A percentile compares a stretch with the other conserved stretches of the same genome.
Conservation (phyloP, 1,140 invertebrate species). For the Saccostrea echinata region DNA sequence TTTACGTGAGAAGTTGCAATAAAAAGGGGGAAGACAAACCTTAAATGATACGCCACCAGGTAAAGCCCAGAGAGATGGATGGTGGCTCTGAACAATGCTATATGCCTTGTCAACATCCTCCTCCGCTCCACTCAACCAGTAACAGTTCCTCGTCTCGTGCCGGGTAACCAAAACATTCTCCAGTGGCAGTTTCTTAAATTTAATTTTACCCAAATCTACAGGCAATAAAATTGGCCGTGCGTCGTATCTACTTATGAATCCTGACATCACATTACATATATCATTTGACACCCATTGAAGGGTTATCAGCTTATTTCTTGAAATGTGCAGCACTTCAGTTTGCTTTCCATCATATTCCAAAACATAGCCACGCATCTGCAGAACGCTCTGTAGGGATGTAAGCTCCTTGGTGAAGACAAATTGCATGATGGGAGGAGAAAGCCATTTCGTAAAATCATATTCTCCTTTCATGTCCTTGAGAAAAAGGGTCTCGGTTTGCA, state of each 20-base stretch:
- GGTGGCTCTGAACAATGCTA: not conserved
- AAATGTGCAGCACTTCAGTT: not conserved
- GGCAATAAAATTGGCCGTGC: not conserved
- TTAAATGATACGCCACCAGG: not conserved
- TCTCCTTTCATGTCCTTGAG: not conserved
- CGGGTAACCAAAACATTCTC: not conserved
- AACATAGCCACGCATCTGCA: constrained; percentile 8
- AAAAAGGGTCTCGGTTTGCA: not conserved
- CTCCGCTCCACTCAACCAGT: not conserved
- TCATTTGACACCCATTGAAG: not conserved
- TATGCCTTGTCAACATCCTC: not conserved
- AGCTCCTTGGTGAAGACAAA: not conserved
- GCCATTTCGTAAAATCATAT: not conserved
- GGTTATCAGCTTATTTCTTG: not conserved
- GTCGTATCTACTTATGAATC: not conserved
- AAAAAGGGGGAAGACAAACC: not conserved
- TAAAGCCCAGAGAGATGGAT: not conserved
- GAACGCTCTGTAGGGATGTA: not conserved
- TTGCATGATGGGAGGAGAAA: constrained; percentile 1
- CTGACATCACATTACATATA: not conserved
- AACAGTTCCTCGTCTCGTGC: not conserved
- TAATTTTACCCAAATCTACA: not conserved
- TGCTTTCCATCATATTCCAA: not conserved
- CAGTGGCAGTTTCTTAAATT: not conserved
- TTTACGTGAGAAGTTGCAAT: not conserved